phyloP scores from a whole-genome alignment of 2,113 vertebrate species.

The Mirza zaza region DNA sequence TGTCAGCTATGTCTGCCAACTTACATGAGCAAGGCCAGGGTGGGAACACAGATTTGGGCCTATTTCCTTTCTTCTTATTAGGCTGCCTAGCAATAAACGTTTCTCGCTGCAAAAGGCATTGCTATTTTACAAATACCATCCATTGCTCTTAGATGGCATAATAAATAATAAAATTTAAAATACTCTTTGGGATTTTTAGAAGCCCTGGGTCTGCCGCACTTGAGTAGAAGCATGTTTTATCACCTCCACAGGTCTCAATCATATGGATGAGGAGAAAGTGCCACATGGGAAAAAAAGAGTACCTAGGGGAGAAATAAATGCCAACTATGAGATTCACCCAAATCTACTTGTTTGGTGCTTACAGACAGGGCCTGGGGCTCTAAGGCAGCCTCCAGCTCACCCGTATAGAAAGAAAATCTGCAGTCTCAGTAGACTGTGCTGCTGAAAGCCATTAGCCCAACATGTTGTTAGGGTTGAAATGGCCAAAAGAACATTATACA shows the following conservation, averaged over 20 bases:
- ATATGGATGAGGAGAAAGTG: not conserved
- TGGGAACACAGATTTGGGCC: no score
- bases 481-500: not conserved
- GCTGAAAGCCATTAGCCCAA: not conserved
- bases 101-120: no score
- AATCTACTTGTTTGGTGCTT: not conserved
- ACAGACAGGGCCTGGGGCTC: not conserved
- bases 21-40: no score
- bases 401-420: not conserved
- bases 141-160: not conserved
- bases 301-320: not conserved
- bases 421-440: no score
- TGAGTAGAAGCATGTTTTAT: not conserved
- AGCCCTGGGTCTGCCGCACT: not conserved
- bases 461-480: accelerated
- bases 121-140: no score
- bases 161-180: constrained; percentile 13
- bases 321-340: not conserved
- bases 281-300: not conserved
- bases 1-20: no score
- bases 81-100: no score
- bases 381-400: not conserved
- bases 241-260: not conserved
- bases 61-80: no score
- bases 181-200: not conserved